These are phyloP conservation scores for Noctuana brunneofusca DNA, from an alignment of 2,888 invertebrate genomes.

Conservation along the genomic window DNA sequence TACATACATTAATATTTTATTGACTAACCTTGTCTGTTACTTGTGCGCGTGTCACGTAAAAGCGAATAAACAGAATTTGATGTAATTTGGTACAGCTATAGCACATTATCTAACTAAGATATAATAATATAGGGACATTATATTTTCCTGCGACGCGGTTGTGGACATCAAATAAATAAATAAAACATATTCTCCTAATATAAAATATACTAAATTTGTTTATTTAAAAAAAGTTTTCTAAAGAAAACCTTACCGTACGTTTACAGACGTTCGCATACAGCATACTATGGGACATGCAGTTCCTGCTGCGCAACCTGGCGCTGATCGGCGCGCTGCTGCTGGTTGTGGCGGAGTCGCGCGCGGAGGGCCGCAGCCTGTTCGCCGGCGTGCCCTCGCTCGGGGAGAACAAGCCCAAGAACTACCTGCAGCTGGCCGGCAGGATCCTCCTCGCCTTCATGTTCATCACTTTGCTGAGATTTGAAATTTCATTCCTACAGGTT, in stretches of 20 bases:
- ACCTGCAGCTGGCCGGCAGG: slow-evolving; percentile 97
- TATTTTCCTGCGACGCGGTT: too few species aligned
- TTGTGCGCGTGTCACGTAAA: too few species aligned
- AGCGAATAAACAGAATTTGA: too few species aligned
- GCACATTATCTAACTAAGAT: too few species aligned
- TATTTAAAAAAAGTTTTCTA: background rate
- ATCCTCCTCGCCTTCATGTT: slow-evolving; percentile 99
- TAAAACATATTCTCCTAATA: background rate
- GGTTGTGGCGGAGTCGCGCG: slow-evolving; percentile 97
- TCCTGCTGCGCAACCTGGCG: slow-evolving; percentile 97
- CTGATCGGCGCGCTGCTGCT: slow-evolving; percentile 98
- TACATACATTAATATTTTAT: too few species aligned
- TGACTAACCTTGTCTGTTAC: too few species aligned
- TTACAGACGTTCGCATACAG: slow-evolving; percentile 95
- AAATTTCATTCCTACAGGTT: slow-evolving; percentile 93
- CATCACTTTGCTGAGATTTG: slow-evolving; percentile 96
- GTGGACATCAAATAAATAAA: too few species aligned
- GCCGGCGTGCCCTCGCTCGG: slow-evolving; percentile 96
- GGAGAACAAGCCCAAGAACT: slow-evolving; percentile 98
- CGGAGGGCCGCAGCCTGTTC: slow-evolving; percentile 96
- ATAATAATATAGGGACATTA: too few species aligned
- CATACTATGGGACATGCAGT: slow-evolving; percentile 99
- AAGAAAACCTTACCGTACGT: background rate
- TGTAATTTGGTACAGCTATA: too few species aligned
- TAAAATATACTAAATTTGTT: background rate